Conservation (phyloP, 2,797 vertebrate genomes). For the Antrozous pallidus region DNA sequence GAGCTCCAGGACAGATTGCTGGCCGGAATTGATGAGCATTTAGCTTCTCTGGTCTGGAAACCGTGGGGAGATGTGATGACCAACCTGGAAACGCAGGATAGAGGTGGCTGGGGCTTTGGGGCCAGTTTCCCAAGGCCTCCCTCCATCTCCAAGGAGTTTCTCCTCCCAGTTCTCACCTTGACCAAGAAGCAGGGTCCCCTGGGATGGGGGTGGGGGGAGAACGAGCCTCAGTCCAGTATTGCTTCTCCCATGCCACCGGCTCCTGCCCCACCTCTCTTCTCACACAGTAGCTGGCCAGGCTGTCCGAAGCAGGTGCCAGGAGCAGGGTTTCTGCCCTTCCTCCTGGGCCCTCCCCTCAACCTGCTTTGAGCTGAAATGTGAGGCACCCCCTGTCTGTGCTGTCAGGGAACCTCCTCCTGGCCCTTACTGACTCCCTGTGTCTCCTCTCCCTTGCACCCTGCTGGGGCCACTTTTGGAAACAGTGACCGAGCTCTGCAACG, state of each 20-base stretch:
- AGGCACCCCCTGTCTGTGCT: background rate
- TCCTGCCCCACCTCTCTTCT: no score
- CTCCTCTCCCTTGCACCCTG: background rate
- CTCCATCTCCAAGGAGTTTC: background rate
- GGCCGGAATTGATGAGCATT: conserved; percentile 70
- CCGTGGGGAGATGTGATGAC: conserved; percentile 81
- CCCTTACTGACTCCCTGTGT: background rate
- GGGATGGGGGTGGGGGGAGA: no score
- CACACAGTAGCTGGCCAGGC: accelerated
- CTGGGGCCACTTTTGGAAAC: background rate
- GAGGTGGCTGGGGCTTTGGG: conserved; percentile 71
- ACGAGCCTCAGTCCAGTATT: accelerated
- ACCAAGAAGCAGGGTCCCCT: background rate
- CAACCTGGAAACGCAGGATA: conserved; percentile 80
- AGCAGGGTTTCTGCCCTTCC: background rate
- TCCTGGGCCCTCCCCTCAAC: background rate
- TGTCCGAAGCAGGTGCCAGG: background rate
- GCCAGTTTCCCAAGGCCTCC: background rate
- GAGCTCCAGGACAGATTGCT: conserved; percentile 69
- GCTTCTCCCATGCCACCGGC: accelerated
- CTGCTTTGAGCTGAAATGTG: background rate
- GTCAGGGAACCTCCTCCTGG: background rate
- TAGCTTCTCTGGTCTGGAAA: conserved; percentile 83
- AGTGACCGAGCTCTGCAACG: conserved; percentile 82
- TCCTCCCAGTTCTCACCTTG: background rate